Base-by-base conservation (phyloP, 2,113 vertebrate species). In the Myanophis thanlyinensis region DNA sequence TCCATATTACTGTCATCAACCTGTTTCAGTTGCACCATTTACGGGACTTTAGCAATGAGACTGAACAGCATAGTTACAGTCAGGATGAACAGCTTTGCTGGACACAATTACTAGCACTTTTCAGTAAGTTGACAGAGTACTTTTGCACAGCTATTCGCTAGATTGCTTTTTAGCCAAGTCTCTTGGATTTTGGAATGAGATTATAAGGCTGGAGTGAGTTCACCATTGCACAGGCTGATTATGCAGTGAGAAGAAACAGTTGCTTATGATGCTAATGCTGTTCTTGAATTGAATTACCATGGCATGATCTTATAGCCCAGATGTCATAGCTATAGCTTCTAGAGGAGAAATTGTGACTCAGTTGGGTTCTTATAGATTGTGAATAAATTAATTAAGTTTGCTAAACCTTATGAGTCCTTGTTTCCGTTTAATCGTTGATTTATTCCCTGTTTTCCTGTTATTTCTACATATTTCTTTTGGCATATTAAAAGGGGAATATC, bases 1-100 rank as follows among this genome's bases (percentile, higher is more conserved):
- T 99, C 93, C 99, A 99, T 90, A 98, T 99, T 97, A 99, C 99
- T 20, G 98, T 99, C 95, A 99, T 99, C 96, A 99, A 99, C 97
- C 98, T 99, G 94, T 99, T 99, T 92, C 99, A 99, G 95, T 98
- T 99, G 5, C 99, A 99, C 94, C 99, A 99, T 97, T 98, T 99
- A 92, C 97, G 99, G 93, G 99, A 99, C 95, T 98, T 99, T 95
- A 98, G 98, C 93, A 98, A 97, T 0, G 98, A 99, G 89, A 96
- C 98, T 0, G 98, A 99, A 48, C 98, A 98, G 89, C 98, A 98
- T 89, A 98, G 97, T 97, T 98, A 98, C 49, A 98, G 98, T 95
- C 97, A 98, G 51, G 96, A 98, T 3, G 98, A 99, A 93, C 98
- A 98, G 96, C 97, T 98, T 95, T 98, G 98, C 97, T 99, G 99